Conservation (phyloP, 2,113 vertebrate genomes). For the Seriola quinqueradiata region DNA sequence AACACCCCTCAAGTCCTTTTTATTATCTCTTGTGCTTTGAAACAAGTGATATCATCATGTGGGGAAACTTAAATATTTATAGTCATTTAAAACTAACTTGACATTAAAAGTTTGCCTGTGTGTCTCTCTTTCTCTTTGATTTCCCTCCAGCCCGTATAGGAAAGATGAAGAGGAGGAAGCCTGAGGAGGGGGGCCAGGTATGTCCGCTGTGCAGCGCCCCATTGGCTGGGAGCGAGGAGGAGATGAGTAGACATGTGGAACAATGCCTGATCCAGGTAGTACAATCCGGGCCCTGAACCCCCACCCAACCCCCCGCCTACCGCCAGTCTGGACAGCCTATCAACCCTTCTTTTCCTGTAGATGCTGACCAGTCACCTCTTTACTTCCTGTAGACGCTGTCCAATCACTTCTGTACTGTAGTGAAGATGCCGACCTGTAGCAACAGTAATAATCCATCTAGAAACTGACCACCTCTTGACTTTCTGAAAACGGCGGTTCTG, state of each 20-base stretch:
- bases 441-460: conserved; percentile 13
- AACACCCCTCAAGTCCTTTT: background rate
- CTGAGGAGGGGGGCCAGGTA: conserved; percentile 99
- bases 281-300: conserved; percentile 68
- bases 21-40: background rate
- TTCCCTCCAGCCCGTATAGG: conserved; percentile 94
- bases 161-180: conserved; percentile 99
- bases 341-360: conserved; percentile 68
- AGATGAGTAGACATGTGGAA: conserved; percentile 99
- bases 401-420: conserved; percentile 29
- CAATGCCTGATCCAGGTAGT: conserved; percentile 99
- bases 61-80: background rate
- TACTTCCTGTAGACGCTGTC: conserved; percentile 52
- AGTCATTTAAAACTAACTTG: background rate
- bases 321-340: conserved; percentile 74
- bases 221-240: conserved; percentile 99
- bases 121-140: conserved; percentile 10
- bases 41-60: background rate
- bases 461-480: background rate
- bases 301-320: conserved; percentile 51
- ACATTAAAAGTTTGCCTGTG: background rate
- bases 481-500: background rate
- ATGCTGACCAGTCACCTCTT: conserved; percentile 60
- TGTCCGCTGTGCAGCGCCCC: conserved; percentile 99
- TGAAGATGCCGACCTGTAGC: conserved; percentile 22